Evolutionary conservation across 2,888 invertebrate species (phyloP).

Genomic region (Nephrotoma appendiculata): DNA sequence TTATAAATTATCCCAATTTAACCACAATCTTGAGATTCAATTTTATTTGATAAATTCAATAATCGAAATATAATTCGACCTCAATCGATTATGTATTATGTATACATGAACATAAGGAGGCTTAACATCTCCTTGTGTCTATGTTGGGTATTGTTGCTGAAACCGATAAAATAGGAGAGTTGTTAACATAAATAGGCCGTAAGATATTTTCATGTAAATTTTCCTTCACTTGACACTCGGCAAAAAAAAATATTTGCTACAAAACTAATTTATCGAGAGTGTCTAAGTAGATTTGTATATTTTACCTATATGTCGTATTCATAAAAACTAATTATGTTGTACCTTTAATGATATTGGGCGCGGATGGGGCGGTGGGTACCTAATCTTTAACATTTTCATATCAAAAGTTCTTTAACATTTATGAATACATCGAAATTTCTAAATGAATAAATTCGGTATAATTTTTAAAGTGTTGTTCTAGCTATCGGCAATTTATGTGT

Average conservation of each 20-base stretch:
- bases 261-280: background rate
- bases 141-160: background rate
- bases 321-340: background rate
- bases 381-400: background rate
- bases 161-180: background rate
- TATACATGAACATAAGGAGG: background rate
- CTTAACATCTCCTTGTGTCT: background rate
- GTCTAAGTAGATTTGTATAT: background rate
- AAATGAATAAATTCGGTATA: background rate
- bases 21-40: background rate
- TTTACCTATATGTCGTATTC: background rate
- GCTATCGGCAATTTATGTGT: background rate
- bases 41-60: background rate
- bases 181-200: background rate
- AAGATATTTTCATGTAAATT: background rate
- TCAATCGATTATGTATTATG: background rate
- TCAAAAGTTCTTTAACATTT: background rate
- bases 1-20: background rate
- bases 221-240: background rate
- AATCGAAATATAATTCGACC: background rate
- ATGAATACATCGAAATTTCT: background rate
- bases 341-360: background rate
- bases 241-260: background rate
- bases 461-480: background rate
- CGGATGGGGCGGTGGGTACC: background rate